Percentiles rank a stretch among this genome's conserved stretches.
These are phyloP conservation scores for Tympanuchus pallidicinctus DNA, from an alignment of 2,113 vertebrate species.

Conservation along the genomic window DNA sequence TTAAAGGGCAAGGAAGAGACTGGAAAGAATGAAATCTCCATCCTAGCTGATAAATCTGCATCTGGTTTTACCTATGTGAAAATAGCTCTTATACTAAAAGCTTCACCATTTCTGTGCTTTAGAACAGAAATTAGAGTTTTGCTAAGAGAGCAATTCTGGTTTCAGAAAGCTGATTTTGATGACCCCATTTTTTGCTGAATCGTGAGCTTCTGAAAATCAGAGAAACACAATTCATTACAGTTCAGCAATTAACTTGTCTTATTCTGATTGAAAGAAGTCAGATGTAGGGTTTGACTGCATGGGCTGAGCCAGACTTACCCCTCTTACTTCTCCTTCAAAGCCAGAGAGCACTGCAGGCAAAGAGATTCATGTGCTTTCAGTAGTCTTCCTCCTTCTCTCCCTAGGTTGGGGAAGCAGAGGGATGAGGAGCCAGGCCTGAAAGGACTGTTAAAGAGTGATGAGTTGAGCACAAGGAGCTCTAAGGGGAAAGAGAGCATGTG, in stretches of 20 bases:
- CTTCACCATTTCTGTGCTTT: background rate
- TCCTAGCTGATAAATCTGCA: background rate
- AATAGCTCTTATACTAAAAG: background rate
- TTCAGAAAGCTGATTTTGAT: background rate
- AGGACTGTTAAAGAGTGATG: background rate
- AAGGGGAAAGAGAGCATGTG: accelerated
- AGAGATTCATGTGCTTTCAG: background rate
- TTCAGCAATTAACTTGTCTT: background rate
- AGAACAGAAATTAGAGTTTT: background rate
- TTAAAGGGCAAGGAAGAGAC: background rate
- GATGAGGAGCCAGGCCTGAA: background rate
- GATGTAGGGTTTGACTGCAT: background rate
- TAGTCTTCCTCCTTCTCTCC: background rate
- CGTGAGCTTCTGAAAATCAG: background rate
- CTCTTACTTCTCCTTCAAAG: background rate
- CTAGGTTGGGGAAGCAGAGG: background rate
- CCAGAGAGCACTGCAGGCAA: background rate
- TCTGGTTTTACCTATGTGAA: background rate
- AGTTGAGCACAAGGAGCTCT: background rate
- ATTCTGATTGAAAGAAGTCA: background rate
- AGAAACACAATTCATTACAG: background rate
- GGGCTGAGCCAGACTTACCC: background rate
- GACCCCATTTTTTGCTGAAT: background rate
- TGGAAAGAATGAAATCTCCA: background rate
- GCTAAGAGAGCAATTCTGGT: background rate